A percentile compares a stretch with the other conserved stretches of the same genome.
Evolutionary conservation across 2,888 invertebrate species (phyloP).

Genomic region (Endotricha flammealis): DNA sequence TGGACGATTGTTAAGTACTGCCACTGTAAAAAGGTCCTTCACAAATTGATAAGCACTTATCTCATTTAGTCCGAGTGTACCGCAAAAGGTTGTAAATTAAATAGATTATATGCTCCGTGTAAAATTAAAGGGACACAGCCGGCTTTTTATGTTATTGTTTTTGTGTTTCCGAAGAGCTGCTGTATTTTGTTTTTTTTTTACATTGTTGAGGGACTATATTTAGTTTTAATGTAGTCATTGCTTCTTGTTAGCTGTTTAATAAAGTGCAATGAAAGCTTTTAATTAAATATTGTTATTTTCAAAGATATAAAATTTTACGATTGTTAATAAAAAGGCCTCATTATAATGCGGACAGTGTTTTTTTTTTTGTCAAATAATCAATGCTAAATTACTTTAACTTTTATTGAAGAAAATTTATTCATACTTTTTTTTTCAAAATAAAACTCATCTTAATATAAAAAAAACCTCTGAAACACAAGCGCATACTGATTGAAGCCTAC

Average conservation of each 20-base stretch:
- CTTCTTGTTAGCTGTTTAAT: background rate
- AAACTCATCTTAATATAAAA: too few species aligned
- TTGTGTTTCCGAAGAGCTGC: slow-evolving; percentile 25
- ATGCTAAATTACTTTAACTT: too few species aligned
- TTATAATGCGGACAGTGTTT: too few species aligned
- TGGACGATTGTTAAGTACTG: slow-evolving; percentile 40
- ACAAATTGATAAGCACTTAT: slow-evolving; percentile 49
- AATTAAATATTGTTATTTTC: too few species aligned
- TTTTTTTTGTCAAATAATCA: too few species aligned
- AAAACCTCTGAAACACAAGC: slow-evolving; percentile 35
- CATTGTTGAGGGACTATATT: slow-evolving; percentile 1
- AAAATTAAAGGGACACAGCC: slow-evolving; percentile 29
- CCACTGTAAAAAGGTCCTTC: slow-evolving; percentile 38
- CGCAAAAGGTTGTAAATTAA: slow-evolving; percentile 44
- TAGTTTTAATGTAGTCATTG: background rate
- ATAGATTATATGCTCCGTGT: slow-evolving; percentile 38
- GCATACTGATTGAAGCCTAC: slow-evolving; percentile 40
- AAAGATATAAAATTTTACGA: too few species aligned
- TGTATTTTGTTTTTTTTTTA: slow-evolving; percentile 19
- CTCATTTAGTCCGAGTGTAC: slow-evolving; percentile 35
- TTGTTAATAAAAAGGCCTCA: too few species aligned
- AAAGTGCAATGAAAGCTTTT: too few species aligned
- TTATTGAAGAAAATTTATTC: too few species aligned
- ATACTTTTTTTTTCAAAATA: too few species aligned
- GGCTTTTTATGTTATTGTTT: slow-evolving; percentile 33